Evolutionary conservation across 2,113 vertebrate genomes (phyloP).

Genomic region (Megaceryle torquata): DNA sequence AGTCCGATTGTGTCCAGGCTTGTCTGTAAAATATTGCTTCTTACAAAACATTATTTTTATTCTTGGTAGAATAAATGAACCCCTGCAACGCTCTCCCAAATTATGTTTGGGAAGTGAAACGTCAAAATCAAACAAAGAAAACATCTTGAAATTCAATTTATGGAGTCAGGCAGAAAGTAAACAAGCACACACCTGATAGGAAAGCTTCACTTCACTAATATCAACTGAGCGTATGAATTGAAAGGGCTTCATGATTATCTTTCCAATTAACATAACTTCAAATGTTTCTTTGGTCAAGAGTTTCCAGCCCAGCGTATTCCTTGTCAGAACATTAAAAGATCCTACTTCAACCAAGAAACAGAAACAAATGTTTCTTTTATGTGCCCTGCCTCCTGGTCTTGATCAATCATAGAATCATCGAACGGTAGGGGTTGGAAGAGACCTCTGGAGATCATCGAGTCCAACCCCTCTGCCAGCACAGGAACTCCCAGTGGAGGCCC

Average conservation of each 20-base stretch:
- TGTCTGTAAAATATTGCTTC: background rate
- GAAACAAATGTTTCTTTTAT: background rate
- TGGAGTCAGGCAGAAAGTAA: background rate
- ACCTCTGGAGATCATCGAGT: too few relatives aligned
- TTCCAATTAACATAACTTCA: slow-evolving; percentile 25
- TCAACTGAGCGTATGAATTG: background rate
- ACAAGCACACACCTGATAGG: background rate
- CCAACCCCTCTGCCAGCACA: too few relatives aligned
- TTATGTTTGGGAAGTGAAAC: background rate
- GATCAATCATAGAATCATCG: background rate
- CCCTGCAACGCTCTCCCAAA: background rate
- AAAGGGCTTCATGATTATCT: background rate
- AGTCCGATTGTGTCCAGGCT: background rate
- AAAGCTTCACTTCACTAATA: slow-evolving; percentile 1
- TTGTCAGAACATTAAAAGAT: slow-evolving; percentile 35
- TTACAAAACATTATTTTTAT: background rate
- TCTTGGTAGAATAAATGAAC: background rate
- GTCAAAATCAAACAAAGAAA: background rate
- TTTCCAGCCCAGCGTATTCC: background rate
- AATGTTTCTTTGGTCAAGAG: background rate
- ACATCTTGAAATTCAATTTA: background rate
- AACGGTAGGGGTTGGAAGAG: too few relatives aligned
- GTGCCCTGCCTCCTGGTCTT: background rate
- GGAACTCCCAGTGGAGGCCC: too few relatives aligned
- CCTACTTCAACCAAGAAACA: slow-evolving; percentile 2